Evolutionary conservation across 1,140 invertebrate genomes (phyloP), one percentile per base, ranked within the genome.

Genomic region (Ladona fulva): DNA sequence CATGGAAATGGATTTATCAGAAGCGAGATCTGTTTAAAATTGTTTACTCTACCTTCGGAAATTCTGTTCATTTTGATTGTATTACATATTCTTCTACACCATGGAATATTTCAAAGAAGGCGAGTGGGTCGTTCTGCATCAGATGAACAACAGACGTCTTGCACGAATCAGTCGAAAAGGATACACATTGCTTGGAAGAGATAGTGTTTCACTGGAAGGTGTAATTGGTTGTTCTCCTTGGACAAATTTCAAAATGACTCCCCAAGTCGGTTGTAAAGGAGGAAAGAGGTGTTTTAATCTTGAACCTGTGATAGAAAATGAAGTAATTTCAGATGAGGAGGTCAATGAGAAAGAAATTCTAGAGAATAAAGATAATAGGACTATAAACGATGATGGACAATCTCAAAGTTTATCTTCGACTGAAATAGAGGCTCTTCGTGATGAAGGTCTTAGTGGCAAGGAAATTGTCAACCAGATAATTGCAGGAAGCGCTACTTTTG

Each of bases 391-490:
- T 82, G 91, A 95, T 84, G 93, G 92, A 1, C 90, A 87, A n/a
- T 95, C 96, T 0, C 97, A 98, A 84, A 90, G 91, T 81, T 84
- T 98, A 1, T 92, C 92, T 0, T 91, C 91, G 77, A 89, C 92
- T 78, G 93, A 97, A 83, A 97, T 98, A 74, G 85, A 91, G 75
- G 88, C 89, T 73, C 84, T 98, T 24, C 91, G 92, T 79, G 90
- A 91, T 76, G 89, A 91, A 78, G 92, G 93, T 24, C 86, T 90
- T 24, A 91, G 90, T 78, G 93, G 94, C 0, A 91, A 91, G 77
- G 91, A 94, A 83, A 96, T 98, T 78, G 91, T 98, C 42, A 92
- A 90, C 78, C 91, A 92, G 74, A 86, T 99, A 6, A 92, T 98
- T 66, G 92, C 92, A 79, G 97, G 97, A 83, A 98, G 95, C 73